These are phyloP conservation scores for Callionymus lyra DNA, from an alignment of 2,113 vertebrate species.

Conservation along the genomic window DNA sequence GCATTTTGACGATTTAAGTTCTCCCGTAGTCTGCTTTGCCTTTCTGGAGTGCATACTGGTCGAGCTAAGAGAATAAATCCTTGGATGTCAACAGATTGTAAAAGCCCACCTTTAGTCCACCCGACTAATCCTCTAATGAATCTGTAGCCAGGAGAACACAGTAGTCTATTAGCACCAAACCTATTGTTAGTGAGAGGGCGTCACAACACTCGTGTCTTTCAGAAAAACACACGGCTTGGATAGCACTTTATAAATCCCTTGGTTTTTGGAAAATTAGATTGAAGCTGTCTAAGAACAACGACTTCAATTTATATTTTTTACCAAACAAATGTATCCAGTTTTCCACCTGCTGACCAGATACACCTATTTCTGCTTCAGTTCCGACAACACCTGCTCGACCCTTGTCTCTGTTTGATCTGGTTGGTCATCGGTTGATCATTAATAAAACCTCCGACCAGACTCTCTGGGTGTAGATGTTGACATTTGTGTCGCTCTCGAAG, in stretches of 20 bases:
- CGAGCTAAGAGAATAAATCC: slow-evolving; percentile 29
- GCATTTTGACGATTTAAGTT: slow-evolving; percentile 43
- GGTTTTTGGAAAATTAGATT: too few relatives aligned
- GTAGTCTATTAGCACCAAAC: slow-evolving; percentile 9
- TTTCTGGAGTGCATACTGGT: slow-evolving; percentile 20
- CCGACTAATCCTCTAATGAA: slow-evolving; percentile 38
- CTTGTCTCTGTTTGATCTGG: slow-evolving; percentile 1
- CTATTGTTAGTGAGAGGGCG: background rate
- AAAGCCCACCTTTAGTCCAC: slow-evolving; percentile 38
- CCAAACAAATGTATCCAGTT: too few relatives aligned
- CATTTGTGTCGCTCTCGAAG: slow-evolving; percentile 25
- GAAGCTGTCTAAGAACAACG: too few relatives aligned
- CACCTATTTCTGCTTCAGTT: too few relatives aligned
- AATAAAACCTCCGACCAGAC: slow-evolving; percentile 3
- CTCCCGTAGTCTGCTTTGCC: slow-evolving; percentile 14
- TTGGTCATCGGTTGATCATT: background rate
- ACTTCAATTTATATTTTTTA: too few relatives aligned
- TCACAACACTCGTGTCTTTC: too few relatives aligned
- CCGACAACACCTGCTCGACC: slow-evolving; percentile 5
- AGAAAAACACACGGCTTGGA: too few relatives aligned
- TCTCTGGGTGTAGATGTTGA: slow-evolving; percentile 18
- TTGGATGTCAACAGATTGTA: slow-evolving; percentile 32
- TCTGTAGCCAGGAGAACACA: slow-evolving; percentile 15
- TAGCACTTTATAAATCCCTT: too few relatives aligned
- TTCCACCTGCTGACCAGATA: too few relatives aligned